Evolutionary conservation across 2,797 vertebrate genomes (phyloP), one percentile per base, ranked within the genome.

Genomic region (Sebastes oblongus): DNA sequence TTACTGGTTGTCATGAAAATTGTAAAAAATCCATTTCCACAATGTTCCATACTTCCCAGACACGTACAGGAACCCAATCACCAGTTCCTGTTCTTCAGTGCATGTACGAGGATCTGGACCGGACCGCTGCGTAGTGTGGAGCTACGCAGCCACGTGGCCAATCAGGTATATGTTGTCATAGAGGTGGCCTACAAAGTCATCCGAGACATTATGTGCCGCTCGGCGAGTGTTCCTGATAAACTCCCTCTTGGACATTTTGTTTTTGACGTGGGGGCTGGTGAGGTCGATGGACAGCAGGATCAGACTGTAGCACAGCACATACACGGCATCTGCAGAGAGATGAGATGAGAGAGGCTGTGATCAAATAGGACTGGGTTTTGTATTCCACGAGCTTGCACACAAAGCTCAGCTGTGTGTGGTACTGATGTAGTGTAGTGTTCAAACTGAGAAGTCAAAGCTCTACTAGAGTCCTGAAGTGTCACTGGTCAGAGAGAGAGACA

Each of bases 101-200:
- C 89, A 78, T 42, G 66, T 66, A 9, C 5, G 59, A 66, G 9
- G 20, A 36, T 75, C 74, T 71, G 27, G 18, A 10, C 13, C 55
- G 69, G 68, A 68, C 65, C 64, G 39, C n/a, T 18, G 13, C 36
- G 27, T 18, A 6, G 81, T 46, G 86, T 29, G 69, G 80, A 64
- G 82, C 95, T 96, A 99, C 18, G 97, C 98, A 86, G 98, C 98
- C 93, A 99, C 98, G 0, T 99, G 98, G 94, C 98, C 98, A 74
- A 99, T 97, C 94, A 99, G 96, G 96, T 99, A 99, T 87, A 99
- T 99, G 94, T 99, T 99, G 96, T 99, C 98, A 81, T 99, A 99
- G 82, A 99, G 98, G 86, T 99, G 98, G 76, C 98, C 98, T 80
- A 99, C 98, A 83, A 99, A 99, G 95, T 99, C 98, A 92, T 99